Conservation (phyloP, 2,797 vertebrate species). For the Australoheros facetus region DNA sequence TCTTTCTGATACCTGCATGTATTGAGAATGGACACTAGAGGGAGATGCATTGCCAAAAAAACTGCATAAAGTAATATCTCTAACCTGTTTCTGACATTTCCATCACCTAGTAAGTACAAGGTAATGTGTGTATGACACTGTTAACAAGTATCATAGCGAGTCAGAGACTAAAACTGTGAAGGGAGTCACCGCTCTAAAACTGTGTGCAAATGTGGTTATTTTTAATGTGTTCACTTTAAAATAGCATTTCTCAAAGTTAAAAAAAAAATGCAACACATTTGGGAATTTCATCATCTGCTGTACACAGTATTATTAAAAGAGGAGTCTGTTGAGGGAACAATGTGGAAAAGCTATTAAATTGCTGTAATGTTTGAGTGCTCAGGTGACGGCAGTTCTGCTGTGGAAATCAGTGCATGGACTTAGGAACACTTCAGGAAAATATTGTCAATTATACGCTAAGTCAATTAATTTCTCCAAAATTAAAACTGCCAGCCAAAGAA, state of each 20-base stretch:
- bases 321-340: neutral
- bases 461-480: neutral
- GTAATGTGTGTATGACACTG: neutral
- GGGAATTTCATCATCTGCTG: neutral
- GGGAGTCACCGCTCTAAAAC: neutral
- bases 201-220: neutral
- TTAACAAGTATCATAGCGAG: neutral
- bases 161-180: neutral
- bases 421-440: neutral
- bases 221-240: too few species aligned
- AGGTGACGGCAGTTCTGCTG: too few species aligned
- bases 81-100: neutral
- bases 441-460: neutral
- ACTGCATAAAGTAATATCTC: neutral
- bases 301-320: neutral
- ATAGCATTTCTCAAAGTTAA: too few species aligned
- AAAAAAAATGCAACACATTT: neutral
- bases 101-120: neutral
- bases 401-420: neutral
- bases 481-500: neutral
- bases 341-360: neutral
- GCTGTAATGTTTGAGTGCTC: neutral
- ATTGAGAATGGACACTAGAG: slow-evolving; percentile 65
- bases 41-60: slow-evolving; percentile 57
- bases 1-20: slow-evolving; percentile 31